Percentiles rank a stretch among this genome's conserved stretches.
These are phyloP conservation scores for Gobius niger DNA, from an alignment of 2,113 vertebrate species.

Conservation along the genomic window DNA sequence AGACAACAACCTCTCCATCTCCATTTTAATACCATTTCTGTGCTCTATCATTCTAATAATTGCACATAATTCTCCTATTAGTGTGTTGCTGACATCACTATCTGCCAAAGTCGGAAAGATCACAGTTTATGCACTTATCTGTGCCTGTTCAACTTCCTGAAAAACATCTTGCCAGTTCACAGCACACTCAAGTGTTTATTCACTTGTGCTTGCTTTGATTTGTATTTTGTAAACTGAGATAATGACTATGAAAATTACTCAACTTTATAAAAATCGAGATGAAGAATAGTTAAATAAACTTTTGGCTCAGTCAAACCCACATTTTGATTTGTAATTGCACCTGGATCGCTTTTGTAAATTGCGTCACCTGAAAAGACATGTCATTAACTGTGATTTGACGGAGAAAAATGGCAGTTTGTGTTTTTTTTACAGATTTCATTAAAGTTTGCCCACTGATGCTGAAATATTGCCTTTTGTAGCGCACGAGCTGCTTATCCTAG, in stretches of 20 bases:
- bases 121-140: too few species aligned
- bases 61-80: too few species aligned
- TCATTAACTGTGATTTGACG: neutral
- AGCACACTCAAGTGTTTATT: neutral
- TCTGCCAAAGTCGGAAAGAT: neutral
- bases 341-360: neutral
- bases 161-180: neutral
- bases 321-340: neutral
- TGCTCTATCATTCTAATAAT: too few species aligned
- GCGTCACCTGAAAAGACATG: neutral
- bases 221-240: neutral
- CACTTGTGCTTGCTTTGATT: neutral
- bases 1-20: too few species aligned
- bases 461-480: neutral
- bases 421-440: neutral
- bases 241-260: neutral
- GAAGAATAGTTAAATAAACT: neutral
- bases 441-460: neutral
- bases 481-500: neutral
- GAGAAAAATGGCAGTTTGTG: neutral
- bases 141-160: too few species aligned
- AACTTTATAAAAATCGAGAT: neutral
- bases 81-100: too few species aligned
- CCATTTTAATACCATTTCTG: too few species aligned
- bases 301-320: neutral